A percentile compares a stretch with the other conserved stretches of the same genome.
These are phyloP conservation scores for Formica exsecta DNA, from an alignment of 1,140 invertebrate species.

Conservation along the genomic window DNA sequence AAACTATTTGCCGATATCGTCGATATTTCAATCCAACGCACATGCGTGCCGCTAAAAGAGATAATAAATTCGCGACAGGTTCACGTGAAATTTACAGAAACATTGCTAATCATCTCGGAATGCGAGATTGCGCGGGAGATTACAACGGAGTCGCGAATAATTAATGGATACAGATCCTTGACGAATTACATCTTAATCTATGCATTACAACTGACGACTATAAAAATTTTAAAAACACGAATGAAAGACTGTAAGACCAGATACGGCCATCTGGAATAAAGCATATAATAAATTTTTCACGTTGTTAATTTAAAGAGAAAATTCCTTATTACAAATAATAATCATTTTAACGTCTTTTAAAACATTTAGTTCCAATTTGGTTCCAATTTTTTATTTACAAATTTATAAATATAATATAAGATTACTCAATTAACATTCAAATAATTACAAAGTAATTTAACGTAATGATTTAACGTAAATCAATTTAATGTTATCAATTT, in stretches of 20 bases:
- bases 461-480: not conserved
- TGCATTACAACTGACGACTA: not conserved
- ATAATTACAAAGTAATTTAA: not conserved
- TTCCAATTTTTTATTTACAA: not conserved
- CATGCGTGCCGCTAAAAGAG: not conserved
- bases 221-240: constrained; percentile 24
- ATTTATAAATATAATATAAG: not conserved
- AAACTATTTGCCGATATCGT: not conserved
- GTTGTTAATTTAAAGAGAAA: constrained; percentile 22
- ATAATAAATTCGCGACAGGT: not conserved
- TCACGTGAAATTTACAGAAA: constrained; percentile 16
- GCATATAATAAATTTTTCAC: not conserved
- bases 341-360: not conserved
- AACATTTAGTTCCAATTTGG: not conserved
- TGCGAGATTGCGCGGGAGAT: constrained; percentile 29
- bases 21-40: not conserved
- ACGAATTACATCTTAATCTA: constrained; percentile 31
- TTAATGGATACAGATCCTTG: constrained; percentile 21
- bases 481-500: not conserved
- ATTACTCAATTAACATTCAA: not conserved
- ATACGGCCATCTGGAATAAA: not conserved
- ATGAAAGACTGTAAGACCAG: not conserved
- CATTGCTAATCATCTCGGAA: constrained; percentile 12
- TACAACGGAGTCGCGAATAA: not conserved
- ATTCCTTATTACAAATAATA: not conserved